Percentiles rank a stretch among this genome's conserved stretches.
phyloP scores from a whole-genome alignment of 2,113 vertebrate species.

The Grallaria varia region DNA sequence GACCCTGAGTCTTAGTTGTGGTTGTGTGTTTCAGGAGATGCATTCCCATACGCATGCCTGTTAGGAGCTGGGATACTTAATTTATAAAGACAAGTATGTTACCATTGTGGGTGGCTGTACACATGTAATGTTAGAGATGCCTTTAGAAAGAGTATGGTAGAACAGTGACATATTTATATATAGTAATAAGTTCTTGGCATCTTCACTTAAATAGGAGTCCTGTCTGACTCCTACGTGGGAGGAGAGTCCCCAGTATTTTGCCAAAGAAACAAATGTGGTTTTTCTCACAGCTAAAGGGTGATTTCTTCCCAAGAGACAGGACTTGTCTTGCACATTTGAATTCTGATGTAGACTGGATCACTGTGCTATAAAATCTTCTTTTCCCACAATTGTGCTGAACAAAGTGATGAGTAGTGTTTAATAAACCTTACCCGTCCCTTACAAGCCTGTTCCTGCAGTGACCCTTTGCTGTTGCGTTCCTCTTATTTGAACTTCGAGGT shows the following conservation, averaged over 20 bases:
- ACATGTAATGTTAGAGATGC: neutral
- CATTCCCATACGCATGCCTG: rapidly evolving
- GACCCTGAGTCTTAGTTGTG: neutral
- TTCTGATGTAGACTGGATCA: slow-evolving; percentile 41
- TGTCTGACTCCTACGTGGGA: neutral
- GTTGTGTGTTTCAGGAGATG: neutral
- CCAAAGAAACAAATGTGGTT: slow-evolving; percentile 33
- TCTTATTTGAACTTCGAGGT: slow-evolving; percentile 28
- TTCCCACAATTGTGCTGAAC: slow-evolving; percentile 49
- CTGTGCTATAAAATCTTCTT: slow-evolving; percentile 27
- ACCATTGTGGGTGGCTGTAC: neutral
- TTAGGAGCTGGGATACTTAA: neutral
- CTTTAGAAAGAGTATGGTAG: neutral
- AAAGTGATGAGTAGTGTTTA: slow-evolving; percentile 45
- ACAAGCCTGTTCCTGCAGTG: slow-evolving; percentile 59
- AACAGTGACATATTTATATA: neutral
- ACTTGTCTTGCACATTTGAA: slow-evolving; percentile 46
- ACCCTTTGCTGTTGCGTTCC: slow-evolving; percentile 46
- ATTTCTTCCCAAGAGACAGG: slow-evolving; percentile 47
- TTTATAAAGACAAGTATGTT: neutral
- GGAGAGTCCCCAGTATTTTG: neutral
- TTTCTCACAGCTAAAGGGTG: slow-evolving; percentile 17
- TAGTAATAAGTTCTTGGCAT: neutral
- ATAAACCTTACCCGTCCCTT: slow-evolving; percentile 35
- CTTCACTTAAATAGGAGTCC: neutral